These are phyloP conservation scores for Tachysurus vachellii DNA, from an alignment of 2,113 vertebrate genomes.

Conservation along the genomic window DNA sequence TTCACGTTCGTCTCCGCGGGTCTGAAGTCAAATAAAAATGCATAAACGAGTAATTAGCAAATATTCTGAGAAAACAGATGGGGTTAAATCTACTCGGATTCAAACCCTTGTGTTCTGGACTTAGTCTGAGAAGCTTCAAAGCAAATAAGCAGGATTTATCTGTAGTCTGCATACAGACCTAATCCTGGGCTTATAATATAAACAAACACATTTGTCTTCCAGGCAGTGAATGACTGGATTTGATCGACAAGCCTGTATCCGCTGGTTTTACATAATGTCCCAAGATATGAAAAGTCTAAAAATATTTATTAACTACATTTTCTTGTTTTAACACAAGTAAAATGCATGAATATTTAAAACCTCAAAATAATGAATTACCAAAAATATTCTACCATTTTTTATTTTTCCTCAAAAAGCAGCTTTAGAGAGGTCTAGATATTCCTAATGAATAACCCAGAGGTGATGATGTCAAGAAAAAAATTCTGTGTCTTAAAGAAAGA, in stretches of 20 bases:
- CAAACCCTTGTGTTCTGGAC: slow-evolving; percentile 33
- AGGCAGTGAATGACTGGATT: slow-evolving; percentile 15
- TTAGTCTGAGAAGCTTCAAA: slow-evolving; percentile 31
- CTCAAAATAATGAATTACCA: neutral
- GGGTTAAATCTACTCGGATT: slow-evolving; percentile 39
- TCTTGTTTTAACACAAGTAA: neutral
- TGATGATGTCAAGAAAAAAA: neutral
- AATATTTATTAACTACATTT: slow-evolving; percentile 27
- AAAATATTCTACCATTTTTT: neutral
- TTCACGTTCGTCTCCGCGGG: slow-evolving; percentile 12
- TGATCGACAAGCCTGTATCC: slow-evolving; percentile 30
- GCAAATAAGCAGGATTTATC: slow-evolving; percentile 28
- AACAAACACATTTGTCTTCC: slow-evolving; percentile 39
- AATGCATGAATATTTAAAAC: neutral
- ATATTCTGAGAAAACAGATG: slow-evolving; percentile 42
- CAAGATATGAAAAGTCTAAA: neutral
- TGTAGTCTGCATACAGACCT: slow-evolving; percentile 30
- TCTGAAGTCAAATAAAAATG: slow-evolving; percentile 42
- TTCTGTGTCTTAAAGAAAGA: neutral
- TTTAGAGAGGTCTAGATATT: neutral
- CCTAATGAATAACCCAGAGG: neutral
- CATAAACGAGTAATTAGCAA: slow-evolving; percentile 44
- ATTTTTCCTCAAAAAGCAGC: neutral
- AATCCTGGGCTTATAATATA: slow-evolving; percentile 36
- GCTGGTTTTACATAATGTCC: neutral